phyloP scores from a whole-genome alignment of 2,888 invertebrate species.

The Epinotia bilunana region DNA sequence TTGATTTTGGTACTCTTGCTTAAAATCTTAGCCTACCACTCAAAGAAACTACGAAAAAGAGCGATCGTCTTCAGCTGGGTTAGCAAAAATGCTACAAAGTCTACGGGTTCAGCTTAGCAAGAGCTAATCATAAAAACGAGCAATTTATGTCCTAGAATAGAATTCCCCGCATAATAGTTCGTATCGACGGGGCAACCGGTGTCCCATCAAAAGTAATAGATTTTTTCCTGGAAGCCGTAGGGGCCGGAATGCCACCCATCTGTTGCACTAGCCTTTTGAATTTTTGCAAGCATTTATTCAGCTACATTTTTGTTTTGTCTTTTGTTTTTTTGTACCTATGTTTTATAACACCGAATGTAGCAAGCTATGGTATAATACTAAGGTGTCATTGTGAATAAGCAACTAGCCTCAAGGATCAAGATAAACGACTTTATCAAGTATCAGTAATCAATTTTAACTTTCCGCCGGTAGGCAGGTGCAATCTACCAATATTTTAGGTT shows the following conservation, averaged over 20 bases:
- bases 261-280: constrained; percentile 14
- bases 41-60: no score
- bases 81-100: no score
- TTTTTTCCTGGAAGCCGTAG: background rate
- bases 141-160: background rate
- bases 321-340: background rate
- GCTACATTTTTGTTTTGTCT: background rate
- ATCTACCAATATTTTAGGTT: background rate
- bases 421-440: no score
- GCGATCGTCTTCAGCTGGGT: no score
- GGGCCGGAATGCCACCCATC: constrained; percentile 14
- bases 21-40: no score
- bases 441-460: no score
- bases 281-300: background rate
- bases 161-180: background rate
- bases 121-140: background rate
- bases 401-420: no score
- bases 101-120: background rate
- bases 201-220: constrained; percentile 1
- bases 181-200: constrained; percentile 8
- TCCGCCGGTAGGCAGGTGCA: no score
- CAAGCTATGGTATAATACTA: no score
- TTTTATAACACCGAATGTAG: background rate
- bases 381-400: no score
- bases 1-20: no score